Percentiles rank a stretch among this genome's conserved stretches.
Conservation (phyloP, 2,113 vertebrate species). For the Tachuris rubrigastra region DNA sequence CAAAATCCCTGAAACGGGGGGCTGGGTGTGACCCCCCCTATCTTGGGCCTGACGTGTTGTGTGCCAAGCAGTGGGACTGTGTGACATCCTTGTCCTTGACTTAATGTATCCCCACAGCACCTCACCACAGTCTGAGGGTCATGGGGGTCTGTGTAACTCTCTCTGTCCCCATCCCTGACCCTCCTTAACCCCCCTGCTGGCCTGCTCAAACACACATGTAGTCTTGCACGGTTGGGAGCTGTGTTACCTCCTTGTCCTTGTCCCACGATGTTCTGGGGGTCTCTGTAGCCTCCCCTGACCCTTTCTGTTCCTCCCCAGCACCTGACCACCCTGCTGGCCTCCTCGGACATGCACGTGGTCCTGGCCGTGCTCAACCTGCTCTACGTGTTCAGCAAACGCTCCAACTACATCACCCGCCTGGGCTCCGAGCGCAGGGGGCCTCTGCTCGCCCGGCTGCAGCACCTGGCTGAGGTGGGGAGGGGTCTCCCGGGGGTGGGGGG, state of each 20-base stretch:
- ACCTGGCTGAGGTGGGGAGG: slow-evolving; percentile 90
- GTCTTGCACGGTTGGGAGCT: too few species aligned
- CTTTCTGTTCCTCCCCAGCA: slow-evolving; percentile 71
- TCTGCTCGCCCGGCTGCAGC: slow-evolving; percentile 89
- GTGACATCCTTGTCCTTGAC: too few species aligned
- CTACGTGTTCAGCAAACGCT: slow-evolving; percentile 97
- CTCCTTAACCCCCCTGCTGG: slow-evolving; percentile 84
- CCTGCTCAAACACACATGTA: too few species aligned
- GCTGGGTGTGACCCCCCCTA: background rate
- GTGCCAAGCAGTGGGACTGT: too few species aligned
- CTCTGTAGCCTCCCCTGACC: background rate
- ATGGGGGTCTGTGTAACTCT: too few species aligned
- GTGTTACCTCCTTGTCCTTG: too few species aligned
- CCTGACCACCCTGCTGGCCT: slow-evolving; percentile 92
- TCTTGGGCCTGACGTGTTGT: too few species aligned
- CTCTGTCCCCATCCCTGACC: too few species aligned
- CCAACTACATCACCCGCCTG: slow-evolving; percentile 95
- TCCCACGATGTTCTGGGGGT: background rate
- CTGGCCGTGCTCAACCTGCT: slow-evolving; percentile 95
- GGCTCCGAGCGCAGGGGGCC: slow-evolving; percentile 94
- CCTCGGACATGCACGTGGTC: slow-evolving; percentile 98
- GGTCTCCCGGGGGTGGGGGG: background rate
- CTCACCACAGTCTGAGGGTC: too few species aligned
- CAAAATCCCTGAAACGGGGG: background rate
- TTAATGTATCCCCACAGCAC: too few species aligned